These are phyloP conservation scores for Trachemys scripta DNA, from an alignment of 2,113 vertebrate species.

Conservation along the genomic window DNA sequence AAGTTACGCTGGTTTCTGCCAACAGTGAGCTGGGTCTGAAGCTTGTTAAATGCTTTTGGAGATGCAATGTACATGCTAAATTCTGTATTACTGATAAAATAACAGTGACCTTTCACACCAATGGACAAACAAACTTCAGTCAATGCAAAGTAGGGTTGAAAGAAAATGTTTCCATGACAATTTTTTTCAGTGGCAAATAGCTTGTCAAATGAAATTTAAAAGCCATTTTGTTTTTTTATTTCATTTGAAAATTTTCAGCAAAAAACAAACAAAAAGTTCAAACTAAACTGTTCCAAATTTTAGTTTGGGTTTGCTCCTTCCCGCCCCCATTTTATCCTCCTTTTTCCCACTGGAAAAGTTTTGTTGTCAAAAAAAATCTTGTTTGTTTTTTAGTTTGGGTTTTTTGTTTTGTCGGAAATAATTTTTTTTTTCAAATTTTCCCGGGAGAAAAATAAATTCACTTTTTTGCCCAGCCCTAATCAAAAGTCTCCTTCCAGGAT, in stretches of 20 bases:
- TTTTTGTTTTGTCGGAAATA: not conserved
- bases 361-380: not conserved
- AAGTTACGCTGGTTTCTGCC: not conserved
- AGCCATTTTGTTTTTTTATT: not conserved
- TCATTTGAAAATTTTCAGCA: not conserved
- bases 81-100: not conserved
- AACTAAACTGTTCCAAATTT: not conserved
- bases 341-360: not conserved
- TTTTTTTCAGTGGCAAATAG: not conserved
- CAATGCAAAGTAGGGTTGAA: not conserved
- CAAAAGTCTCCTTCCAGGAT: not conserved
- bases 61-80: not conserved
- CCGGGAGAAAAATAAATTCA: rapidly evolving
- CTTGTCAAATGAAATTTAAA: not conserved
- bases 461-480: not conserved
- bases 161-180: not conserved
- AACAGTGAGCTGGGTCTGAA: not conserved
- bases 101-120: not conserved
- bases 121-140: not conserved
- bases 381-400: not conserved
- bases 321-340: rapidly evolving
- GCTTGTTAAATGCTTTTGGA: not conserved
- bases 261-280: not conserved
- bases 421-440: not conserved
- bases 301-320: rapidly evolving